Evolutionary conservation across 2,797 vertebrate genomes (phyloP).

Genomic region (Hippocampus kuda): DNA sequence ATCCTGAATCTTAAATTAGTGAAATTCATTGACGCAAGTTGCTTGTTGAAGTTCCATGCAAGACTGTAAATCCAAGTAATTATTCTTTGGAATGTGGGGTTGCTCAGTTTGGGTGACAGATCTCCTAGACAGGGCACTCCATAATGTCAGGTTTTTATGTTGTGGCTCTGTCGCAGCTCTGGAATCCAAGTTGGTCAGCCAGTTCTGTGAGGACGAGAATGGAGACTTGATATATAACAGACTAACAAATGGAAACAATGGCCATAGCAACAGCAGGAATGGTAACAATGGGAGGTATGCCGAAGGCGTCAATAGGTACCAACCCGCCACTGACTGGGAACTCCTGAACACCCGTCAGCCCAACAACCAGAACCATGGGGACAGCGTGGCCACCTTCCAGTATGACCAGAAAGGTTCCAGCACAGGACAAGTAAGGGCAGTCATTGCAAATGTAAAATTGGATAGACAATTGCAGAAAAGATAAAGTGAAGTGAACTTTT

Average conservation of each 20-base stretch:
- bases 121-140: not conserved
- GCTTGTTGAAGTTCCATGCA: not conserved
- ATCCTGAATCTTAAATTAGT: not conserved
- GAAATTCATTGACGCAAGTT: not conserved
- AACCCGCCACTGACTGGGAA: slow-evolving; percentile 30
- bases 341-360: slow-evolving; percentile 16
- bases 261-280: slow-evolving; percentile 33
- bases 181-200: slow-evolving; percentile 83
- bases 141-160: not conserved
- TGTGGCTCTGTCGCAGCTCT: slow-evolving; percentile 60
- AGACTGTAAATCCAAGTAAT: not conserved
- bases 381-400: slow-evolving; percentile 15
- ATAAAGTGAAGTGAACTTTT: not conserved
- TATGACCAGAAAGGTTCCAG: slow-evolving; percentile 31
- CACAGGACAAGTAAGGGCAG: slow-evolving; percentile 27
- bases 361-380: slow-evolving; percentile 15
- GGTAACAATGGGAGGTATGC: slow-evolving; percentile 38
- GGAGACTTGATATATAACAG: slow-evolving; percentile 71
- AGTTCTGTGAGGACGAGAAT: slow-evolving; percentile 86
- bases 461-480: not conserved
- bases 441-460: not conserved
- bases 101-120: not conserved
- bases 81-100: not conserved
- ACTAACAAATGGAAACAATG: slow-evolving; percentile 59
- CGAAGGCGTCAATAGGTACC: slow-evolving; percentile 34